phyloP scores from a whole-genome alignment of 2,888 invertebrate species.

The Spodoptera picta region DNA sequence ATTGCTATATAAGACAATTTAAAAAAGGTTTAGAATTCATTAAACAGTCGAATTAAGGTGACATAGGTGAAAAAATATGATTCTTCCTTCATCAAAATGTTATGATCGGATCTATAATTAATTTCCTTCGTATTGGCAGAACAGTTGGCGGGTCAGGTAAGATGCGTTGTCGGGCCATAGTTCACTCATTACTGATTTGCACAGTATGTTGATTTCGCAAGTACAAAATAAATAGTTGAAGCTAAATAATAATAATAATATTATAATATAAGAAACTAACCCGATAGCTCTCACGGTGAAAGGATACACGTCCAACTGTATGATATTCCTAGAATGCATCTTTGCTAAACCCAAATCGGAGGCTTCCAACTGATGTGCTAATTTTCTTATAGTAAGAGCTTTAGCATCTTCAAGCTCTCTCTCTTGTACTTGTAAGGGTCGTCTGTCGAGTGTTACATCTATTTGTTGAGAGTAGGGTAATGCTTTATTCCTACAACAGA shows the following conservation, averaged over 20 bases:
- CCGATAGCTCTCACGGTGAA: constrained; percentile 89
- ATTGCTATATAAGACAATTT: constrained; percentile 66
- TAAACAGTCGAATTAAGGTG: too few relatives aligned
- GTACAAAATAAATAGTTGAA: not conserved
- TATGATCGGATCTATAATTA: too few relatives aligned
- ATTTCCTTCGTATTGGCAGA: too few relatives aligned
- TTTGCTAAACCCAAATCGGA: constrained; percentile 90
- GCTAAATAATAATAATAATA: not conserved
- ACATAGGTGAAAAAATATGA: too few relatives aligned
- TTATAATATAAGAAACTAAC: constrained; percentile 61
- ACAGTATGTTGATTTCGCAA: too few relatives aligned
- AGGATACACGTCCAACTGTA: constrained; percentile 90
- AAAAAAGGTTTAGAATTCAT: too few relatives aligned
- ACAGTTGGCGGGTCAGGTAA: too few relatives aligned
- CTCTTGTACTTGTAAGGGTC: constrained; percentile 90
- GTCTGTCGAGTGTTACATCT: constrained; percentile 90
- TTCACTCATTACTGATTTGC: too few relatives aligned
- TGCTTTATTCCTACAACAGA: constrained; percentile 83
- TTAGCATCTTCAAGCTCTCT: constrained; percentile 89
- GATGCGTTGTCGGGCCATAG: too few relatives aligned
- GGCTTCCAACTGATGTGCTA: constrained; percentile 92
- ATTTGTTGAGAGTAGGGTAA: constrained; percentile 90
- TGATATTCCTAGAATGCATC: constrained; percentile 90
- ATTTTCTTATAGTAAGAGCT: constrained; percentile 90
- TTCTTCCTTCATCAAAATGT: too few relatives aligned